Conservation (phyloP, 2,888 invertebrate species). For the Aphodius sticticus region DNA sequence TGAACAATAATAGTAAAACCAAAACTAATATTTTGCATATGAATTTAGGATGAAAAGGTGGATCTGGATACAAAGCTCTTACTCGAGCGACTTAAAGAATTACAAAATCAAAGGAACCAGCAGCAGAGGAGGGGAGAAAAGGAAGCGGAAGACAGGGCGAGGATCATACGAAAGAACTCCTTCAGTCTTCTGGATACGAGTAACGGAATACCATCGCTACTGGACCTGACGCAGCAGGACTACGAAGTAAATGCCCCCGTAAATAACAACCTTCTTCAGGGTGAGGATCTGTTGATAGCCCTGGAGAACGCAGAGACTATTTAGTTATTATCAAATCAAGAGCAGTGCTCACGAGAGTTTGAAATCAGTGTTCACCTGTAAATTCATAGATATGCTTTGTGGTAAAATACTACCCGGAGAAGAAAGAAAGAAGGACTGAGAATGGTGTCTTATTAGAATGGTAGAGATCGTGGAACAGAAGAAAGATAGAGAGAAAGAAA, state of each 20-base stretch:
- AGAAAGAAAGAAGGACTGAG: neutral
- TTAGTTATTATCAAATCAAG: constrained; percentile 49
- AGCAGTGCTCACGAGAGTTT: constrained; percentile 38
- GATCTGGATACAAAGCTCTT: constrained; percentile 31
- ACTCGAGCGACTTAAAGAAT: constrained; percentile 25
- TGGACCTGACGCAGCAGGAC: constrained; percentile 63
- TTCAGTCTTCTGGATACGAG: constrained; percentile 57
- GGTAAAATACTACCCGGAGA: neutral
- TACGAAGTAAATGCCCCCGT: constrained; percentile 66
- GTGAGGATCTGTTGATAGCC: constrained; percentile 62
- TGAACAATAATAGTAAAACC: neutral
- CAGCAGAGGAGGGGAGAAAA: constrained; percentile 15
- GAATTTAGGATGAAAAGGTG: constrained; percentile 29
- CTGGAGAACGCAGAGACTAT: constrained; percentile 56
- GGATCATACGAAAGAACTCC: constrained; percentile 55
- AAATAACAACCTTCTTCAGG: constrained; percentile 58
- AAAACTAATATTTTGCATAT: constrained; percentile 23
- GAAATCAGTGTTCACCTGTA: constrained; percentile 21
- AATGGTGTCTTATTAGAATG: neutral
- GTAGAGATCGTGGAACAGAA: neutral
- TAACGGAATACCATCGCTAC: constrained; percentile 57
- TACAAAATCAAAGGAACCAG: constrained; percentile 18
- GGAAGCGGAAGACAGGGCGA: constrained; percentile 35
- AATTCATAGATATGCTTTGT: neutral
- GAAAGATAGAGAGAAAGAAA: neutral